phyloP scores from a whole-genome alignment of 2,113 vertebrate genomes.

The Ochotona princeps region DNA sequence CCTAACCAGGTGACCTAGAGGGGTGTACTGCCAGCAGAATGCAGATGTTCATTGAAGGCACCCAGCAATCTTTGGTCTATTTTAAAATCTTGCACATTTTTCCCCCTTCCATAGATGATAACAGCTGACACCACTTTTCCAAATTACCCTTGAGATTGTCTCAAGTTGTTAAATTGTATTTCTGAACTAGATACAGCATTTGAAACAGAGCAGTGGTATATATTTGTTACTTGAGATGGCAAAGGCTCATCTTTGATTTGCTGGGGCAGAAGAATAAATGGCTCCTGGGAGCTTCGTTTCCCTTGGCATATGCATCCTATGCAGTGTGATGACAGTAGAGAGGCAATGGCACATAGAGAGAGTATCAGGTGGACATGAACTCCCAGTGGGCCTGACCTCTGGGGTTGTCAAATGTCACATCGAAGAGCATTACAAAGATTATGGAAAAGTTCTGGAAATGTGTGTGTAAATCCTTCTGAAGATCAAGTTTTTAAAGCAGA shows the following conservation, averaged over 20 bases:
- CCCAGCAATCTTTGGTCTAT: background rate
- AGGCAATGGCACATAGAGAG: background rate
- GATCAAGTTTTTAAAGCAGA: background rate
- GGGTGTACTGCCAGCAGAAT: background rate
- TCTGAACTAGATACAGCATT: background rate
- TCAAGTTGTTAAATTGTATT: background rate
- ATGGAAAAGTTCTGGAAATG: conserved; percentile 27
- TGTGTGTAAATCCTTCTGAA: conserved; percentile 38
- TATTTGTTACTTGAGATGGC: background rate
- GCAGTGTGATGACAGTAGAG: background rate
- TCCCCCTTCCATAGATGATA: background rate
- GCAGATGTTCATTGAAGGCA: background rate
- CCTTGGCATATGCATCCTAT: background rate
- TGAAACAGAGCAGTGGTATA: background rate
- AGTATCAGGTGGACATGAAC: background rate
- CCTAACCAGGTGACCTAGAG: background rate
- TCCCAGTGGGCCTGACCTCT: background rate
- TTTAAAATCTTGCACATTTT: background rate
- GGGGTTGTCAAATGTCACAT: background rate
- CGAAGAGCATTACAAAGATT: conserved; percentile 1
- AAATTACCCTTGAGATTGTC: background rate
- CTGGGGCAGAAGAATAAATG: background rate
- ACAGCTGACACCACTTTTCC: background rate
- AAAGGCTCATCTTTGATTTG: conserved; percentile 5
- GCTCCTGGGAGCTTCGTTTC: background rate